These are phyloP conservation scores for Cottoperca gobio DNA, from an alignment of 2,797 vertebrate genomes.

Conservation along the genomic window DNA sequence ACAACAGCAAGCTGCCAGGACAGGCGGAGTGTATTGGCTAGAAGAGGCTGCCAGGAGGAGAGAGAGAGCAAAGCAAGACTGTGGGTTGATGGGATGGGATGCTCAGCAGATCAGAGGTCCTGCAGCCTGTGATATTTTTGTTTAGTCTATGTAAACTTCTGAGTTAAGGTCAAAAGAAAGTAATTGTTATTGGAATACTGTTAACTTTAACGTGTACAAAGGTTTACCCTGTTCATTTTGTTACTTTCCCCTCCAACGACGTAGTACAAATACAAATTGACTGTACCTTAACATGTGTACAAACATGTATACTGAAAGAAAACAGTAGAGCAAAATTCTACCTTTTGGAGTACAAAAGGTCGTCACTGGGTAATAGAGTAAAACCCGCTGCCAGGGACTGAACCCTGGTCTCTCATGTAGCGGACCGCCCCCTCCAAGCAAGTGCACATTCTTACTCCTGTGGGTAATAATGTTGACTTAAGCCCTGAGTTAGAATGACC, in stretches of 20 bases:
- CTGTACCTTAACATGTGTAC: not conserved
- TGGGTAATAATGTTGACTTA: not conserved
- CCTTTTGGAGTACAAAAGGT: not conserved
- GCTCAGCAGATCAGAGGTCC: conserved; percentile 17
- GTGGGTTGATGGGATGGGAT: conserved; percentile 19
- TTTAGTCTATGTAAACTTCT: not conserved
- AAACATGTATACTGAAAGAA: not conserved
- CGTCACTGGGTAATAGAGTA: not conserved
- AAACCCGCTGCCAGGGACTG: not conserved
- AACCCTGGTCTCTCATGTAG: not conserved
- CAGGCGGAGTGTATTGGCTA: conserved; percentile 13
- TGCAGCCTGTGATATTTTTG: conserved; percentile 5
- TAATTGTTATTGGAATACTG: not conserved
- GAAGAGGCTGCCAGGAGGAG: conserved; percentile 13
- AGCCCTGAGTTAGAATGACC: not conserved
- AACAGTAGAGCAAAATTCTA: not conserved
- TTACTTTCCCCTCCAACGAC: not conserved
- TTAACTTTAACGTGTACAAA: not conserved
- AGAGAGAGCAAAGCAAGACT: not conserved
- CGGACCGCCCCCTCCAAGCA: not conserved
- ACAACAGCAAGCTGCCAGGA: conserved; percentile 19
- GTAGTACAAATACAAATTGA: not conserved
- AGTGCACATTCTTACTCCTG: not conserved
- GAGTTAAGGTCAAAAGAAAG: not conserved
- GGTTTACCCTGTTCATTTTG: not conserved